Percentiles rank a stretch among this genome's conserved stretches.
Conservation (phyloP, 2,797 vertebrate genomes). For the Galagoides demidoff region DNA sequence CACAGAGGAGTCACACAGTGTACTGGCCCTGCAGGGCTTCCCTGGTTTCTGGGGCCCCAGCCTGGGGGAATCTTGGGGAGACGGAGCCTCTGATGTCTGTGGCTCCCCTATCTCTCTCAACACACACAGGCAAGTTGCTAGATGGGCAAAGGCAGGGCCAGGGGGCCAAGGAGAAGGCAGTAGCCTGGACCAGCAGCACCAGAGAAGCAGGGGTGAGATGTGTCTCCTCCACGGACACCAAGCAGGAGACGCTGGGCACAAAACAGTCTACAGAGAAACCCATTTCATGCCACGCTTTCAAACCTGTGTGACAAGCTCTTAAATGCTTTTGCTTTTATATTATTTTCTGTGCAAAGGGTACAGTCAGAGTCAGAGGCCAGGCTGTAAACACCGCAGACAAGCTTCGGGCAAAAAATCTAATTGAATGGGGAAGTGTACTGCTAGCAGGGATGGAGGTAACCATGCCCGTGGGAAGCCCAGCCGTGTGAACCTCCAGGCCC, state of each 20-base stretch:
- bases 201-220: fast-evolving
- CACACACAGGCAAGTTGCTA: not conserved
- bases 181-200: not conserved
- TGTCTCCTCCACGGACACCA: fast-evolving
- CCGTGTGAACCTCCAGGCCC: not conserved
- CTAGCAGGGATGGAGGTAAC: not conserved
- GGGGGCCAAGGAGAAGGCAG: not conserved
- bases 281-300: not conserved
- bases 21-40: fast-evolving
- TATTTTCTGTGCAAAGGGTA: not conserved
- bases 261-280: not conserved
- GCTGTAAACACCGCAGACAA: not conserved
- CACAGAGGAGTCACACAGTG: fast-evolving
- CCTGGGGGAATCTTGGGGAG: not conserved
- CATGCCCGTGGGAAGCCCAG: not conserved
- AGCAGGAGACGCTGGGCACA: not conserved
- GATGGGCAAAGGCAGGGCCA: not conserved
- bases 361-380: constrained; percentile 27
- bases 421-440: not conserved
- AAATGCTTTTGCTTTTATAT: not conserved
- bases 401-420: not conserved
- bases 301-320: not conserved
- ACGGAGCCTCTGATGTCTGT: fast-evolving
- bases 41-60: not conserved
- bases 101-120: too few relatives aligned